These are phyloP conservation scores for Lepisosteus oculatus DNA, from an alignment of 2,113 vertebrate species.

Conservation along the genomic window DNA sequence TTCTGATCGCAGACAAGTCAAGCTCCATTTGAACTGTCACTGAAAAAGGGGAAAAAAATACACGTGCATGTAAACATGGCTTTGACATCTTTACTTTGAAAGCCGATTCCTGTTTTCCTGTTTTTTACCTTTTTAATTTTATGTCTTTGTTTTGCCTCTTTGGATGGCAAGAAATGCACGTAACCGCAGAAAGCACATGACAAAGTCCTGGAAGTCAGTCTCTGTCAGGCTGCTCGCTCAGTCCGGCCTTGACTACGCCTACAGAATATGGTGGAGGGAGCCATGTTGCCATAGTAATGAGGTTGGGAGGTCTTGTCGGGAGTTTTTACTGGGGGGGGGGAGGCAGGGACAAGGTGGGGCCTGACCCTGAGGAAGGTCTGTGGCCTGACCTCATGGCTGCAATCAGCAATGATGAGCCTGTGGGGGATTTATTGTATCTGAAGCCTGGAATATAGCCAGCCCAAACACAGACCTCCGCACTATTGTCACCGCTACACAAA, in stretches of 20 bases:
- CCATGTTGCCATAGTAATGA: constrained; percentile 55
- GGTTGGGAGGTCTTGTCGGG: constrained; percentile 47
- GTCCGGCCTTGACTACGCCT: constrained; percentile 11
- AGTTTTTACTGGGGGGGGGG: constrained; percentile 20
- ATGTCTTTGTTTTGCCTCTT: too few species aligned
- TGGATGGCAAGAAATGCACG: too few species aligned
- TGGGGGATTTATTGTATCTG: constrained; percentile 60
- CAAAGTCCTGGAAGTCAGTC: not conserved
- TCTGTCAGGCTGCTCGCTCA: not conserved
- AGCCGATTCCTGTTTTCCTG: too few species aligned
- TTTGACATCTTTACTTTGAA: too few species aligned
- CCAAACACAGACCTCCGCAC: constrained; percentile 51
- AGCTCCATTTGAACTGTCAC: too few species aligned
- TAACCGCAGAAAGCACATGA: too few species aligned
- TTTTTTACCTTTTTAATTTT: too few species aligned
- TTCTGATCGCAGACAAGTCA: too few species aligned
- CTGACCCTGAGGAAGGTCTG: constrained; percentile 68
- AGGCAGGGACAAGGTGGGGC: constrained; percentile 29
- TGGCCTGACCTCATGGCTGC: constrained; percentile 68
- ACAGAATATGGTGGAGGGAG: constrained; percentile 32
- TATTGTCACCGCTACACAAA: constrained; percentile 53
- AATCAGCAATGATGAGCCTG: constrained; percentile 67
- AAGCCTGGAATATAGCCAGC: constrained; percentile 48
- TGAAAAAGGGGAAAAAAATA: too few species aligned
- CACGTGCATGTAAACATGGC: too few species aligned